These are phyloP conservation scores for Dasyurus viverrinus DNA, from an alignment of 2,113 vertebrate genomes.

Conservation along the genomic window DNA sequence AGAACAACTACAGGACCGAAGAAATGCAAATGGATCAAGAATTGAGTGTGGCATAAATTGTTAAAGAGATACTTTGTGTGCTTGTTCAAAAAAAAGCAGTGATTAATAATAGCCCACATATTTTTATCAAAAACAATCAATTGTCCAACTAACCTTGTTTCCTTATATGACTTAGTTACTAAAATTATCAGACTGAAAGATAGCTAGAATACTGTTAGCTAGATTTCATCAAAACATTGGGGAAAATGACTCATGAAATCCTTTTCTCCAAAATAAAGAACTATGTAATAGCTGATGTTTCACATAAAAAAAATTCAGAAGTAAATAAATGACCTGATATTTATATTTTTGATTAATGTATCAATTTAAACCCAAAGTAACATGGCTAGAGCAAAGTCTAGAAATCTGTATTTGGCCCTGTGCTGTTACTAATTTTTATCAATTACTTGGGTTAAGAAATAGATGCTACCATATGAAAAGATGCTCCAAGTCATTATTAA, in stretches of 20 bases:
- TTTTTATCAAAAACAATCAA: not conserved
- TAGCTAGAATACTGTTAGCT: not conserved
- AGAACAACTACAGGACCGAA: not conserved
- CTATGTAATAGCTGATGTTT: not conserved
- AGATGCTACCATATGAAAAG: not conserved
- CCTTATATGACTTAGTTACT: not conserved
- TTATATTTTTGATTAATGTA: not conserved
- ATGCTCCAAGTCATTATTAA: no score
- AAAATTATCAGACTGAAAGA: not conserved
- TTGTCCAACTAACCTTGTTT: not conserved
- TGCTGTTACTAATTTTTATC: constrained; percentile 14
- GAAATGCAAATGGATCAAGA: not conserved
- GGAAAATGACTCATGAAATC: not conserved
- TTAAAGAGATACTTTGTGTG: not conserved
- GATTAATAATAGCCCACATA: not conserved
- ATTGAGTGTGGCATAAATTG: not conserved
- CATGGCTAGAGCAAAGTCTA: not conserved
- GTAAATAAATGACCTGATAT: not conserved
- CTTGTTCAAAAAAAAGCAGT: not conserved
- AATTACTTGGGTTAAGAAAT: constrained; percentile 10
- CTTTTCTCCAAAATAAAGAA: not conserved
- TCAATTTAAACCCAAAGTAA: not conserved
- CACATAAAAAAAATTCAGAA: not conserved
- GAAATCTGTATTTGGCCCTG: not conserved
- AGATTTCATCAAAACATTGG: not conserved